phyloP scores from a whole-genome alignment of 2,888 invertebrate species.

The Fissipunctia ypsillon region DNA sequence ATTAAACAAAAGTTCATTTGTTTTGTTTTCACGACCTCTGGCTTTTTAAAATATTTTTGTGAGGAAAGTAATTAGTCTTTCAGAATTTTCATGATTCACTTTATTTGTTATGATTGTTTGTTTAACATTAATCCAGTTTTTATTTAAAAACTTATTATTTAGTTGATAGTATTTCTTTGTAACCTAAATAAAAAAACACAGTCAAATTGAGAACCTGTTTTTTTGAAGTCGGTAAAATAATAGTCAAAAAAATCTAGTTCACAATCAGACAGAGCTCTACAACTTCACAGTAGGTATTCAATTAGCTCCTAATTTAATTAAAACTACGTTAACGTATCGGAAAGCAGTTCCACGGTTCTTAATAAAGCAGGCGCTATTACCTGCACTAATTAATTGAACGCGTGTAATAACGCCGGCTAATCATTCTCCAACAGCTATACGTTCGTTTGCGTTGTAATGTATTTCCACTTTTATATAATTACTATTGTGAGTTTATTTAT shows the following conservation, averaged over 20 bases:
- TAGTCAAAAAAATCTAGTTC: background rate
- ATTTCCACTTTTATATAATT: conserved; percentile 39
- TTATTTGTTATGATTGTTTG: background rate
- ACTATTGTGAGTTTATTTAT: conserved; percentile 35
- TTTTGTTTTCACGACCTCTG: conserved; percentile 9
- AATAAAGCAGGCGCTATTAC: conserved; percentile 48
- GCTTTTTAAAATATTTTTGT: conserved; percentile 8
- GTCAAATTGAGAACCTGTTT: background rate
- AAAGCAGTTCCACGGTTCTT: conserved; percentile 45
- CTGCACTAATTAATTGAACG: conserved; percentile 59
- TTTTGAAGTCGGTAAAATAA: background rate
- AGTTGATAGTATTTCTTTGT: background rate
- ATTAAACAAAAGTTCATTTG: conserved; percentile 17
- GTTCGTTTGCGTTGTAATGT: conserved; percentile 29
- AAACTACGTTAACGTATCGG: conserved; percentile 46
- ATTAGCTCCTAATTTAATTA: conserved; percentile 47
- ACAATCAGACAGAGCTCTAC: background rate
- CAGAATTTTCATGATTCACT: background rate
- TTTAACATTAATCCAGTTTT: background rate
- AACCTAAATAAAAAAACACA: background rate
- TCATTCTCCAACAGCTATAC: conserved; percentile 24
- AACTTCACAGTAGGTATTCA: background rate
- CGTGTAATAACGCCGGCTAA: conserved; percentile 32
- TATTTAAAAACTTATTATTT: background rate
- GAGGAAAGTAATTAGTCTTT: background rate